phyloP scores from a whole-genome alignment of 2,113 vertebrate genomes.

The Hemicordylus capensis region DNA sequence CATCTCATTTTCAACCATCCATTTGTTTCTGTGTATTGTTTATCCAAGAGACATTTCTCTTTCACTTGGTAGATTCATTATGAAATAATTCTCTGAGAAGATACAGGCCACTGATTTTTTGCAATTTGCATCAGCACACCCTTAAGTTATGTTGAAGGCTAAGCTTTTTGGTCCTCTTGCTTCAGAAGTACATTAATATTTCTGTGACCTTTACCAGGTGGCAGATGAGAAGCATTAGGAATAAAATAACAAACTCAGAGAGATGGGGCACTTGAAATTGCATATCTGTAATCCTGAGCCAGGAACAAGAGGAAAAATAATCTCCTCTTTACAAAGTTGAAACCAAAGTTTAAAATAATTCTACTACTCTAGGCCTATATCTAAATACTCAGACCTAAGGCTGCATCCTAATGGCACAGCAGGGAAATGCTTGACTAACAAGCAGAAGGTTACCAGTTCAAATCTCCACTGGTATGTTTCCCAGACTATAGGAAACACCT shows the following conservation, averaged over 20 bases:
- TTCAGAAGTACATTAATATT: slow-evolving; percentile 75
- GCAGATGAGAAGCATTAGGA: slow-evolving; percentile 70
- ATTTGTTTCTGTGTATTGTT: slow-evolving; percentile 55
- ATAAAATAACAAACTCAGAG: slow-evolving; percentile 66
- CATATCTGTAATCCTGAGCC: slow-evolving; percentile 28
- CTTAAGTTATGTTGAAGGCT: slow-evolving; percentile 70
- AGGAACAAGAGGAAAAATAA: slow-evolving; percentile 41
- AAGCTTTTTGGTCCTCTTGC: slow-evolving; percentile 70
- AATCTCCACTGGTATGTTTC: no score
- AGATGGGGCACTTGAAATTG: slow-evolving; percentile 51
- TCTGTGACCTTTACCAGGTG: slow-evolving; percentile 77
- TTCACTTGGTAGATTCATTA: slow-evolving; percentile 70
- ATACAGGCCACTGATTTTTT: slow-evolving; percentile 81
- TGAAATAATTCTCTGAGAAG: slow-evolving; percentile 73
- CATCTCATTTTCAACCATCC: slow-evolving; percentile 56
- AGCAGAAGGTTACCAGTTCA: no score
- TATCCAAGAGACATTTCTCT: slow-evolving; percentile 65
- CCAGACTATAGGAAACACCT: no score
- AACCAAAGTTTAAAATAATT: slow-evolving; percentile 48
- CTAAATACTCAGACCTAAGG: no score
- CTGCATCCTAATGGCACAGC: no score
- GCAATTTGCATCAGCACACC: slow-evolving; percentile 75
- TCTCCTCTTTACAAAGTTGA: slow-evolving; percentile 40
- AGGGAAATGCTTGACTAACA: no score
- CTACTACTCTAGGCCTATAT: slow-evolving; percentile 22